Percentiles rank a stretch among this genome's conserved stretches.
phyloP scores from a whole-genome alignment of 1,140 invertebrate species.

The Caerostris darwini region DNA sequence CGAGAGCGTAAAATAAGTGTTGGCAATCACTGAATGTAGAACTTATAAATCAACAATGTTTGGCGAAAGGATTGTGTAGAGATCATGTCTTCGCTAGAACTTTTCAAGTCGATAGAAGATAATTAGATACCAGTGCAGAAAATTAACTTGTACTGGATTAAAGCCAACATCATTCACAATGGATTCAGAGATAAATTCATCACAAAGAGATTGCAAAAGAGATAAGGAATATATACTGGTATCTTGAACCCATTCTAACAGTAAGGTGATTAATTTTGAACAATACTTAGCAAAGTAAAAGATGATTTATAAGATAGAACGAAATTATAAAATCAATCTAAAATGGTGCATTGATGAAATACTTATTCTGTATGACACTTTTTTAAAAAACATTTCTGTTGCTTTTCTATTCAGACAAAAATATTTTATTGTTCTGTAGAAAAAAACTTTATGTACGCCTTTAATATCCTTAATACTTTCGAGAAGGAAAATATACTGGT shows the following conservation, averaged over 20 bases:
- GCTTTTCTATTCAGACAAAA: no score
- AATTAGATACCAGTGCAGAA: not conserved
- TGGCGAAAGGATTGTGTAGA: slow-evolving; percentile 29
- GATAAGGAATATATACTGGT: not conserved
- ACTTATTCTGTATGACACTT: no score
- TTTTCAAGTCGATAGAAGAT: not conserved
- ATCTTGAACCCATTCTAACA: not conserved
- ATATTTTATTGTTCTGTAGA: no score
- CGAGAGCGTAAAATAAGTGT: slow-evolving; percentile 49
- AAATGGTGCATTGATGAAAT: no score
- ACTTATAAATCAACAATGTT: slow-evolving; percentile 46
- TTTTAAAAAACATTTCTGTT: no score
- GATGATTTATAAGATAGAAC: not conserved
- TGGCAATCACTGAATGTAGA: slow-evolving; percentile 27
- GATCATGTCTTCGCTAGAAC: slow-evolving; percentile 31
- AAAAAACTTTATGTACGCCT: no score
- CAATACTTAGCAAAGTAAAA: not conserved
- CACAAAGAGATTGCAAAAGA: not conserved
- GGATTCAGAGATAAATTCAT: not conserved
- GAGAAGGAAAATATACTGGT: no score
- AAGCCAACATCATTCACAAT: not conserved
- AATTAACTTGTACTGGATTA: not conserved
- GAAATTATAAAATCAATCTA: not conserved
- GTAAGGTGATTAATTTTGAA: not conserved
- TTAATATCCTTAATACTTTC: no score